These are phyloP conservation scores for Phragmatobia fuliginosa DNA, from an alignment of 2,888 invertebrate species.

Conservation along the genomic window DNA sequence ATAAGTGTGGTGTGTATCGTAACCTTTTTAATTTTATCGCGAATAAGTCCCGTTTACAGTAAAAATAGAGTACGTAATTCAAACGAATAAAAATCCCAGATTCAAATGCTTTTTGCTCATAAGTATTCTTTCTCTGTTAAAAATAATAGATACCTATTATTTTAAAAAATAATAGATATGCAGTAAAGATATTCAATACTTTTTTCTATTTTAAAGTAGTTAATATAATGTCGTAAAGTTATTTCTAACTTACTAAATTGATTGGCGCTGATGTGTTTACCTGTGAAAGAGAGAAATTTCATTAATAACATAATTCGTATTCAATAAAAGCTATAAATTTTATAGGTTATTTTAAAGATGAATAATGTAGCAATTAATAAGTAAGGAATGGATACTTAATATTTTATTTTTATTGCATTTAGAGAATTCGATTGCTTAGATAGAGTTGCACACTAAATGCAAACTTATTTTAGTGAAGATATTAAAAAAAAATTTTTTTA, in stretches of 20 bases:
- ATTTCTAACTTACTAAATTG: conserved; percentile 13
- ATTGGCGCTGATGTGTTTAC: conserved; percentile 12
- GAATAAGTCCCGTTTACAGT: too few species aligned
- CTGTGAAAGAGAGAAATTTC: conserved; percentile 24
- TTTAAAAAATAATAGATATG: background rate
- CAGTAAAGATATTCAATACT: background rate
- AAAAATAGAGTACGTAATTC: background rate
- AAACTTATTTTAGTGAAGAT: too few species aligned
- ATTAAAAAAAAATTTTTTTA: too few species aligned
- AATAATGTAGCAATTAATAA: background rate
- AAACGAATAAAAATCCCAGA: background rate
- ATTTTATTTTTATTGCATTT: background rate
- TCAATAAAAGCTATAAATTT: conserved; percentile 9
- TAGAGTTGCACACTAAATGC: background rate
- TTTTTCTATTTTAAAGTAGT: background rate
- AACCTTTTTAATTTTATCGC: too few species aligned
- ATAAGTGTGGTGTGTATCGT: too few species aligned
- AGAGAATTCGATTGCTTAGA: background rate
- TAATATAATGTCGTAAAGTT: background rate
- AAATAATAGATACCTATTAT: background rate
- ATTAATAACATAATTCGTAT: conserved; percentile 11
- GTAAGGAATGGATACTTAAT: background rate
- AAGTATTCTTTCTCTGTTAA: conserved; percentile 5
- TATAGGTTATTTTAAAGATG: conserved; percentile 6
- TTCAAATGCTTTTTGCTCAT: too few species aligned